Percentiles rank a stretch among this genome's conserved stretches.
phyloP scores from a whole-genome alignment of 1,140 invertebrate genomes.

The Drosophila lacteicornis region DNA sequence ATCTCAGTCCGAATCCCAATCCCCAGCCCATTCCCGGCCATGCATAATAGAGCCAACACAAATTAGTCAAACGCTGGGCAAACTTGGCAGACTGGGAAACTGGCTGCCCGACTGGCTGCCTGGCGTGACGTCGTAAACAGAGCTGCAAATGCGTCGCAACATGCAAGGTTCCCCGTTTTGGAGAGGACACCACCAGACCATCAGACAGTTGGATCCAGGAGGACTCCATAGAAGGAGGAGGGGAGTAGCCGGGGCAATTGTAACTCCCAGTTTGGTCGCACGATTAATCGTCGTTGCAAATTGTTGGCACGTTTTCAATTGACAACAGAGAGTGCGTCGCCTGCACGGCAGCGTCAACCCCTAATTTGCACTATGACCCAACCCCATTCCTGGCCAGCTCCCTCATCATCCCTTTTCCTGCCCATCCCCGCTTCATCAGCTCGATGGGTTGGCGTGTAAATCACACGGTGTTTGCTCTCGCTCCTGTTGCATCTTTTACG shows the following conservation, averaged over 20 bases:
- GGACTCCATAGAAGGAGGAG: neutral
- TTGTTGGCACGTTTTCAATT: conserved; percentile 85
- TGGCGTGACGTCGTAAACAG: conserved; percentile 71
- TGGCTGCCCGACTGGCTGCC: neutral
- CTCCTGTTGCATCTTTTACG: conserved; percentile 82
- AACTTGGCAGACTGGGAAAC: conserved; percentile 47
- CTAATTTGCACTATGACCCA: conserved; percentile 71
- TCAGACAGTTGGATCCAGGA: conserved; percentile 16
- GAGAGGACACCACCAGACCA: conserved; percentile 7
- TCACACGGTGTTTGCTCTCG: conserved; percentile 76
- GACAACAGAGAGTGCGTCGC: conserved; percentile 64
- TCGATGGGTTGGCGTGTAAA: conserved; percentile 68
- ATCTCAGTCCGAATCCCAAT: conserved; percentile 2
- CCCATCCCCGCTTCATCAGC: conserved; percentile 8
- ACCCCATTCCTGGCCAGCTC: neutral
- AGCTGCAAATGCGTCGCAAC: conserved; percentile 66
- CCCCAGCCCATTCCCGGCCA: conserved; percentile 30
- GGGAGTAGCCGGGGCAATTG: conserved; percentile 20
- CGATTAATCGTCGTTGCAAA: conserved; percentile 85
- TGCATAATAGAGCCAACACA: conserved; percentile 72
- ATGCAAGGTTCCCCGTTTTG: conserved; percentile 50
- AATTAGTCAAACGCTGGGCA: conserved; percentile 64
- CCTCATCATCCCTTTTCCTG: conserved; percentile 6
- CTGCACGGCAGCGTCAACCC: conserved; percentile 56
- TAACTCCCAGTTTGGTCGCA: conserved; percentile 66